Evolutionary conservation across 2,113 vertebrate species (phyloP).

Genomic region (Amphiprion ocellaris): DNA sequence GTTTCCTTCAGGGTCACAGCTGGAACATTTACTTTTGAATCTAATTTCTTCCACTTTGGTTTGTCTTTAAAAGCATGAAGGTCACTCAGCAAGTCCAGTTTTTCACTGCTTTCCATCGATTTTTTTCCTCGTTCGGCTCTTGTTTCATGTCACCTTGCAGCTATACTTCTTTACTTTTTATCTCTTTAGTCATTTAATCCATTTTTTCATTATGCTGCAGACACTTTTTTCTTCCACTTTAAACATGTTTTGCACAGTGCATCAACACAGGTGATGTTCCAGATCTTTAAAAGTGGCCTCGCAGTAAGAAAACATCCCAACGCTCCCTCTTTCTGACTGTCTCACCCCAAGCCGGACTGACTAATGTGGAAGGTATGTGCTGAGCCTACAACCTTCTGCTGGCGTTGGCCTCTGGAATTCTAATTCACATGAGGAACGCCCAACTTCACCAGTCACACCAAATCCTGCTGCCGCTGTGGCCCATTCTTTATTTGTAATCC

Average conservation of each 20-base stretch:
- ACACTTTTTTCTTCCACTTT: conserved; percentile 17
- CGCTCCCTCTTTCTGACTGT: conserved; percentile 59
- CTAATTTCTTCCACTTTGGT: conserved; percentile 50
- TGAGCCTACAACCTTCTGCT: conserved; percentile 77
- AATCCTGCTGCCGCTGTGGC: conserved; percentile 62
- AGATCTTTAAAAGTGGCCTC: conserved; percentile 32
- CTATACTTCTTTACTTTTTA: conserved; percentile 1
- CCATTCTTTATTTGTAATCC: conserved; percentile 72
- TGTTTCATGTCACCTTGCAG: neutral
- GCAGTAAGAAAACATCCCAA: conserved; percentile 48
- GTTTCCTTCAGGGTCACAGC: conserved; percentile 66
- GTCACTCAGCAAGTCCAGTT: neutral
- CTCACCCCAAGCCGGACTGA: conserved; percentile 66
- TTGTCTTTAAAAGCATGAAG: conserved; percentile 29
- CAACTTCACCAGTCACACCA: conserved; percentile 71
- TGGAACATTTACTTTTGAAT: conserved; percentile 48
- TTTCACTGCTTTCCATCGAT: neutral
- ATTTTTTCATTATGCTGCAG: conserved; percentile 1
- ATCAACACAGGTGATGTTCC: conserved; percentile 19
- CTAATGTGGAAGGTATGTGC: conserved; percentile 86
- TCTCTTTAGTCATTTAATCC: neutral
- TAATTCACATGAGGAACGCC: conserved; percentile 78
- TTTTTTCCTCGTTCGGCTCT: conserved; percentile 15
- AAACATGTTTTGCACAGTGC: neutral
- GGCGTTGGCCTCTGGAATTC: conserved; percentile 80